Evolutionary conservation across 2,797 vertebrate genomes (phyloP).

Genomic region (Semotilus atromaculatus): DNA sequence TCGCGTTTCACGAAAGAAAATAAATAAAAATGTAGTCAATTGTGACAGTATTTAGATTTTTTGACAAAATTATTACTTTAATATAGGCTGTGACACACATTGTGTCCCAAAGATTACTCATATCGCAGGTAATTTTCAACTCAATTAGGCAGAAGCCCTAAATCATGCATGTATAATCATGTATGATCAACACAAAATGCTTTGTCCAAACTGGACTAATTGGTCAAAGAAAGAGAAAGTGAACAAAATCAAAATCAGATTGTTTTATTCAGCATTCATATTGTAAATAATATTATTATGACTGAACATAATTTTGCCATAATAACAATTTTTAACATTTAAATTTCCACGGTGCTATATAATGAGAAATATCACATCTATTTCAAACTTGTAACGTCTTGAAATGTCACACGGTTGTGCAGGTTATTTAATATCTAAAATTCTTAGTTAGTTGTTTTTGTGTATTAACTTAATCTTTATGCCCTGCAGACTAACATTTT

Average conservation of each 20-base stretch:
- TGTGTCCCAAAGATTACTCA: conserved; percentile 3
- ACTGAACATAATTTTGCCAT: background rate
- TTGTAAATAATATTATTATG: background rate
- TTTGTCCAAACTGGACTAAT: background rate
- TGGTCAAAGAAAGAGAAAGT: conserved; percentile 9
- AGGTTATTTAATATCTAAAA: background rate
- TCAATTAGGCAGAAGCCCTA: conserved; percentile 5
- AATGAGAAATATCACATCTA: conserved; percentile 30
- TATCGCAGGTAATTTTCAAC: conserved; percentile 5
- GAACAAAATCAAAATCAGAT: background rate
- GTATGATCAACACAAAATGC: background rate
- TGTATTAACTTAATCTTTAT: background rate
- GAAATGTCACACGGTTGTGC: conserved; percentile 1
- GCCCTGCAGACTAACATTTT: background rate
- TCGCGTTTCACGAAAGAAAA: background rate
- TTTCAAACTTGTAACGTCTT: conserved; percentile 18
- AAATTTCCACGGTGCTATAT: conserved; percentile 29
- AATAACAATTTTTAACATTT: background rate
- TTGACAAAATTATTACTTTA: background rate
- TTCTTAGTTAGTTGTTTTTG: background rate
- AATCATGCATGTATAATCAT: background rate
- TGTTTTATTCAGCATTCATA: background rate
- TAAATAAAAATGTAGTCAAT: background rate
- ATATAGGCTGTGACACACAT: background rate
- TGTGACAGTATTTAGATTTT: background rate